phyloP scores from a whole-genome alignment of 2,797 vertebrate species.

The Neopelma chrysocephalum region DNA sequence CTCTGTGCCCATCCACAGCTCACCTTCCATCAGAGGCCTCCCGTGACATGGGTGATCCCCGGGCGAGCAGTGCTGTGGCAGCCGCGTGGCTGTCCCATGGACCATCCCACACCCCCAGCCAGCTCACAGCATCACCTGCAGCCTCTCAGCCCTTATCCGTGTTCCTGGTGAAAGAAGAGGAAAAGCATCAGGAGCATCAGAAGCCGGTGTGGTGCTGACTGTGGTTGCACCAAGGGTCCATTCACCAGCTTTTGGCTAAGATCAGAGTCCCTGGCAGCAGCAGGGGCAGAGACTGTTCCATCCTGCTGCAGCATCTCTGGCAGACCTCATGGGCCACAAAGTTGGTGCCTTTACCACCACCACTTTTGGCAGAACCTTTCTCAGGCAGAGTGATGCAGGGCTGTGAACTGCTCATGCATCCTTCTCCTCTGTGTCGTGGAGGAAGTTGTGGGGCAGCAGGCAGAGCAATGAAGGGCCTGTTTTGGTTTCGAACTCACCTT shows the following conservation, averaged over 20 bases:
- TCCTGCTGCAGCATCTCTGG: neutral
- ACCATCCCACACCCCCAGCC: rapidly evolving
- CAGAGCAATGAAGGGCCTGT: neutral
- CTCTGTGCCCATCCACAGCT: neutral
- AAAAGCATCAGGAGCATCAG: neutral
- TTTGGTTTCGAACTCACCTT: neutral
- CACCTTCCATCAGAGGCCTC: slow-evolving; percentile 61
- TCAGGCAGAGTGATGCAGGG: neutral
- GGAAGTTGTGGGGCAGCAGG: neutral
- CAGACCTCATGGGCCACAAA: neutral
- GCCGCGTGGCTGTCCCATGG: neutral
- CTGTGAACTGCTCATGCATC: rapidly evolving
- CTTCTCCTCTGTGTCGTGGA: neutral
- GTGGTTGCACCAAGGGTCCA: neutral
- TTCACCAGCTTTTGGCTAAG: neutral
- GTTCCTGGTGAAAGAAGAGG: neutral
- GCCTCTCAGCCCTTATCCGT: slow-evolving; percentile 6
- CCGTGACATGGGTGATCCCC: neutral
- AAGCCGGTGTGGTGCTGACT: neutral
- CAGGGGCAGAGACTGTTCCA: neutral
- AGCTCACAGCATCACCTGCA: neutral
- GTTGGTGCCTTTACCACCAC: neutral
- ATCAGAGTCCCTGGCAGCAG: rapidly evolving
- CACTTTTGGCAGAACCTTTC: neutral
- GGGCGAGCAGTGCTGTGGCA: neutral